These are phyloP conservation scores for Perccottus glenii DNA, from an alignment of 2,113 vertebrate genomes.

Conservation along the genomic window DNA sequence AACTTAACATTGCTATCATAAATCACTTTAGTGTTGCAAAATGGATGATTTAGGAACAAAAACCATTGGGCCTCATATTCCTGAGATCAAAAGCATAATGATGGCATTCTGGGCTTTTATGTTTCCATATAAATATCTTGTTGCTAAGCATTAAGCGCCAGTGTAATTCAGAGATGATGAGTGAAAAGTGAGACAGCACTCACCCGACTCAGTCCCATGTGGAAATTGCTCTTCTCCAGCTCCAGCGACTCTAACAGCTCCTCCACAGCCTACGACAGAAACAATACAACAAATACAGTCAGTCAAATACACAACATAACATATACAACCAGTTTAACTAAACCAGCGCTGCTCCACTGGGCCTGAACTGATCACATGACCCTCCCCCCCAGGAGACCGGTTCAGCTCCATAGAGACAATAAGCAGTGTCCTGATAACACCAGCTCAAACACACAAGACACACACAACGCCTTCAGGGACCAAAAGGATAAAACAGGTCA, in stretches of 20 bases:
- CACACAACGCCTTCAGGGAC: too few species aligned
- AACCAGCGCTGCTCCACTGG: not conserved
- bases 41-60: too few species aligned
- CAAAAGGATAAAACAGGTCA: too few species aligned
- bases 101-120: too few species aligned
- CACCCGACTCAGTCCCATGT: conserved; percentile 95
- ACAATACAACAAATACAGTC: conserved; percentile 30
- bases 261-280: conserved; percentile 86
- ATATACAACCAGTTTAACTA: conserved; percentile 14
- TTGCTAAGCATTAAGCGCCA: too few species aligned
- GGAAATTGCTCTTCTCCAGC: conserved; percentile 93
- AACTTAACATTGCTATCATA: too few species aligned
- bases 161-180: too few species aligned
- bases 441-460: conserved; percentile 3
- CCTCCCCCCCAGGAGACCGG: not conserved
- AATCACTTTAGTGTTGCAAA: too few species aligned
- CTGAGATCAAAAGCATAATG: too few species aligned
- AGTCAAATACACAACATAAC: conserved; percentile 15
- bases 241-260: conserved; percentile 94
- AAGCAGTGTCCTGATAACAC: not conserved
- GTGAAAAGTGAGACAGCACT: conserved; percentile 33
- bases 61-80: too few species aligned
- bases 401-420: conserved; percentile 23
- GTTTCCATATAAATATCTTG: too few species aligned
- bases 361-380: not conserved